Evolutionary conservation across 2,888 invertebrate species (phyloP).

Genomic region (Chymomyza fuscimana): DNA sequence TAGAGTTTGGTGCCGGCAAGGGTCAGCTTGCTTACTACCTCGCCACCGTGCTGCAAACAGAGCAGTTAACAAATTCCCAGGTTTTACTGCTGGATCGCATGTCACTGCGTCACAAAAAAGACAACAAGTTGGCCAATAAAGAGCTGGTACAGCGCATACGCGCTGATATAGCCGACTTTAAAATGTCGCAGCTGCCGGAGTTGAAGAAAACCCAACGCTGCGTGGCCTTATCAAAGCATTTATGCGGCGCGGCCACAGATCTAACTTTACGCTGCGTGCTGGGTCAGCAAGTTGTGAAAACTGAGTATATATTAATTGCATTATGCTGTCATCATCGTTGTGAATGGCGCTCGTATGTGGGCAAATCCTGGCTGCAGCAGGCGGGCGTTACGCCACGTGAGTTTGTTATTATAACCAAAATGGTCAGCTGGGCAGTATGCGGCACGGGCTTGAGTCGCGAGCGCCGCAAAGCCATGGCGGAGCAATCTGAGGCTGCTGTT

Average conservation of each 20-base stretch:
- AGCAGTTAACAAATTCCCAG: constrained; percentile 79
- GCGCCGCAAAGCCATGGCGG: constrained; percentile 67
- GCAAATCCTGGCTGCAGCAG: constrained; percentile 83
- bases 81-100: constrained; percentile 90
- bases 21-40: constrained; percentile 91
- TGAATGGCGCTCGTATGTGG: constrained; percentile 85
- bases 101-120: constrained; percentile 90
- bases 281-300: constrained; percentile 56
- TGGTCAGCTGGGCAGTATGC: constrained; percentile 95
- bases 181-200: constrained; percentile 82
- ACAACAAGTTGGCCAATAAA: constrained; percentile 82
- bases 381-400: constrained; percentile 83
- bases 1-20: constrained; percentile 95
- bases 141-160: constrained; percentile 84
- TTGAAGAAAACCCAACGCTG: constrained; percentile 80
- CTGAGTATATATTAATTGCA: constrained; percentile 86
- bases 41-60: constrained; percentile 81
- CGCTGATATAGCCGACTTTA: constrained; percentile 90
- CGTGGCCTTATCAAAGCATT: constrained; percentile 91
- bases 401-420: constrained; percentile 87
- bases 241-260: constrained; percentile 94
- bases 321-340: constrained; percentile 96
- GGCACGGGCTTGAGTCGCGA: constrained; percentile 84
- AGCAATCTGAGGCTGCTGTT: constrained; percentile 25
- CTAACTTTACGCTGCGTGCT: constrained; percentile 86